These are phyloP conservation scores for Lytechinus pictus DNA, from an alignment of 35 echinoderm and acorn worm genomes.

Conservation along the genomic window DNA sequence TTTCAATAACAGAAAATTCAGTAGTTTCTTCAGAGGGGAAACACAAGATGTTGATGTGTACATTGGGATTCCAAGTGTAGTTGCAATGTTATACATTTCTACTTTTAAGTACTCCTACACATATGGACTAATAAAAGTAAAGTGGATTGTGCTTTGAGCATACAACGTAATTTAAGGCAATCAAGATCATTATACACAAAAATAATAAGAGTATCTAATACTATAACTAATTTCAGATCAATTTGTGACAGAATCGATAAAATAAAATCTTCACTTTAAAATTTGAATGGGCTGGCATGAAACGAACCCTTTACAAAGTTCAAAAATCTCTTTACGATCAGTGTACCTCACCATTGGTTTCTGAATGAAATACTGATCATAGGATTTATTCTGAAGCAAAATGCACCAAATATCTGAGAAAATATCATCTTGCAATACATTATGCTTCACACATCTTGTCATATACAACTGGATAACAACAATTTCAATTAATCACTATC, in stretches of 20 bases:
- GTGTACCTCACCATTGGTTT: background rate
- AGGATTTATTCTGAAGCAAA: background rate
- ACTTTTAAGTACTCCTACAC: background rate
- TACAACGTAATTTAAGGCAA: background rate
- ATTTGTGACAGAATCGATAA: background rate
- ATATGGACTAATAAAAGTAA: background rate
- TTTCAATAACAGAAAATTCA: background rate
- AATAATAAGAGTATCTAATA: background rate
- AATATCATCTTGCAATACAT: slow-evolving; percentile 19
- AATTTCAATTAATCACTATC: slow-evolving; percentile 60
- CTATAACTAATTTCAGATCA: background rate
- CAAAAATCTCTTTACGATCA: background rate
- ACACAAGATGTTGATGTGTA: background rate
- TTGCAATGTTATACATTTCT: background rate
- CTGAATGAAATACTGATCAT: background rate
- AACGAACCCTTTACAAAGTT: background rate
- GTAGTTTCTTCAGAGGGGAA: background rate
- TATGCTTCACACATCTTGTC: background rate
- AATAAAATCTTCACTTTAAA: background rate
- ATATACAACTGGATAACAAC: background rate
- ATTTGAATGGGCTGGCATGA: background rate
- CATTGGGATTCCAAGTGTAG: background rate
- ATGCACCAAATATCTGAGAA: background rate
- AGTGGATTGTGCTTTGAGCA: background rate
- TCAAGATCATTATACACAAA: background rate